These are phyloP conservation scores for Myathropa florea DNA, from an alignment of 2,888 invertebrate species.

Conservation along the genomic window DNA sequence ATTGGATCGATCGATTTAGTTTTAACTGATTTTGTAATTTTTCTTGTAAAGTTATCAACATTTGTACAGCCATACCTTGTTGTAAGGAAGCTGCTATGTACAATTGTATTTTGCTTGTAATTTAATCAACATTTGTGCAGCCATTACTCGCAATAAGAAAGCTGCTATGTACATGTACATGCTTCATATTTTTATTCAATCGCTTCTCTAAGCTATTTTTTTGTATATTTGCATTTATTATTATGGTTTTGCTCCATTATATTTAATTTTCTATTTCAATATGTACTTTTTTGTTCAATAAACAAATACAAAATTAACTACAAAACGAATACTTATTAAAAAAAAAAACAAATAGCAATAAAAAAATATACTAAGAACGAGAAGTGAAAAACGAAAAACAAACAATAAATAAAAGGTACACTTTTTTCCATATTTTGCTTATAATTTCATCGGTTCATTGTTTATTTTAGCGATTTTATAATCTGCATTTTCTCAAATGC, in stretches of 20 bases:
- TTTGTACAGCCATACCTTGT: background rate
- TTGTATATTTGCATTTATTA: constrained; percentile 1
- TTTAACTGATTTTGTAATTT: constrained; percentile 21
- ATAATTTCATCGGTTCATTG: background rate
- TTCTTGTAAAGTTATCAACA: constrained; percentile 8
- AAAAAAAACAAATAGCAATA: constrained; percentile 19
- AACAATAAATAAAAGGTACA: constrained; percentile 59
- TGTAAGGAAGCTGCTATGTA: background rate
- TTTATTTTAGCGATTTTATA: constrained; percentile 3
- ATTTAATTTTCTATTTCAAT: constrained; percentile 10
- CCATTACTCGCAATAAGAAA: background rate
- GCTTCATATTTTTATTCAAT: background rate
- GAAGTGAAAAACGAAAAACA: constrained; percentile 26
- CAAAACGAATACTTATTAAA: constrained; percentile 29
- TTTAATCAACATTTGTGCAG: background rate
- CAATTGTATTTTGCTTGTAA: background rate
- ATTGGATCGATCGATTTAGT: constrained; percentile 20
- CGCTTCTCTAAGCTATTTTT: constrained; percentile 12
- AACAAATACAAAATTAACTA: constrained; percentile 48
- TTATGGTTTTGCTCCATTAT: constrained; percentile 2
- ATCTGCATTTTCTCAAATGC: background rate
- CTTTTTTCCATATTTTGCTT: constrained; percentile 4
- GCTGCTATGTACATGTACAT: constrained; percentile 1
- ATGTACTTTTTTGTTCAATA: background rate
- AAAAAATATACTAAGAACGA: constrained; percentile 26